Percentiles rank a stretch among this genome's conserved stretches.
Evolutionary conservation across 1,140 invertebrate species (phyloP).

Genomic region (Trachymyrmex cornetzi): DNA sequence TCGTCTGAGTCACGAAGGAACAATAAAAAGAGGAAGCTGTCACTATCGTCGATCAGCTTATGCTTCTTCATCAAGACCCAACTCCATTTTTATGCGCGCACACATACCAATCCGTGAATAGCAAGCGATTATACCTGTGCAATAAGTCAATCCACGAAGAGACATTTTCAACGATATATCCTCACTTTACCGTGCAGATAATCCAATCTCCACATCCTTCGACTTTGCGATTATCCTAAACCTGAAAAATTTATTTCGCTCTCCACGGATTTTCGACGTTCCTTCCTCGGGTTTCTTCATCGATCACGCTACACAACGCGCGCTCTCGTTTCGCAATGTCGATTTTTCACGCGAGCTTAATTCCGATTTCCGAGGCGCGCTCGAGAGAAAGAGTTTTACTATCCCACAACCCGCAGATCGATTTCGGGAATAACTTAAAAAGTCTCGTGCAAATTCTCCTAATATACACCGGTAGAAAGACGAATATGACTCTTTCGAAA

Average conservation of each 20-base stretch:
- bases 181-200: not conserved
- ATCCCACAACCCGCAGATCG: not conserved
- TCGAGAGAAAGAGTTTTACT: slow-evolving; percentile 21
- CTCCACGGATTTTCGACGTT: not conserved
- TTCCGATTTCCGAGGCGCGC: not conserved
- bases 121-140: not conserved
- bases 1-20: slow-evolving; percentile 10
- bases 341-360: slow-evolving; percentile 6
- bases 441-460: slow-evolving; percentile 40
- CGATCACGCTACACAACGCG: slow-evolving; percentile 15
- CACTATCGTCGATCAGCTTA: slow-evolving; percentile 11
- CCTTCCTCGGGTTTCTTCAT: not conserved
- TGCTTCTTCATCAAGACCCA: slow-evolving; percentile 32
- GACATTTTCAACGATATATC: not conserved
- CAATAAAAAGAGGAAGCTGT: slow-evolving; percentile 41
- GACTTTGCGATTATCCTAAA: not conserved
- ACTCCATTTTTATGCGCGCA: slow-evolving; percentile 33
- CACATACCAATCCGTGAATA: slow-evolving; percentile 21
- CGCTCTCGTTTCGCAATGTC: slow-evolving; percentile 5
- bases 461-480: not conserved
- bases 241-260: slow-evolving; percentile 10
- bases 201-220: slow-evolving; percentile 12
- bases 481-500: slow-evolving; percentile 21
- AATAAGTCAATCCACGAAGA: slow-evolving; percentile 13
- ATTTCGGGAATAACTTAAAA: slow-evolving; percentile 37